A percentile compares a stretch with the other conserved stretches of the same genome.
These are phyloP conservation scores for Homalodisca vitripennis DNA, from an alignment of 1,140 invertebrate genomes.

Conservation along the genomic window DNA sequence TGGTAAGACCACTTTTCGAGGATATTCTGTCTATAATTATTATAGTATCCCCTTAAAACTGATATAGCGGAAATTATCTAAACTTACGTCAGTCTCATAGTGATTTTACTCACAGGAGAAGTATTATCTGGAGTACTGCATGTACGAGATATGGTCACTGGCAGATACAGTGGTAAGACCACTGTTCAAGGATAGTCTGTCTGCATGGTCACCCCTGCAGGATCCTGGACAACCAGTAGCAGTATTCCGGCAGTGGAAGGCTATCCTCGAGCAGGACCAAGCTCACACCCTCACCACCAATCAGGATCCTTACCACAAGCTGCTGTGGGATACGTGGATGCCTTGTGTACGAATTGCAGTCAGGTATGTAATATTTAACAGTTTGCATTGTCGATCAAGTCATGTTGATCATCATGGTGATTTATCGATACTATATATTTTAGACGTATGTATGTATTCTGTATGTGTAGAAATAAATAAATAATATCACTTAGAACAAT, in stretches of 20 bases:
- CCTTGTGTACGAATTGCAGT: slow-evolving; percentile 71
- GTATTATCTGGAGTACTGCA: slow-evolving; percentile 60
- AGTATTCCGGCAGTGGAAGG: slow-evolving; percentile 72
- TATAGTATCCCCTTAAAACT: no score
- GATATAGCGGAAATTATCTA: no score
- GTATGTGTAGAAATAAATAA: no score
- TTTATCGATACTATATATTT: no score
- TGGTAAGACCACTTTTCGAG: slow-evolving; percentile 66
- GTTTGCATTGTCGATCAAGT: no score
- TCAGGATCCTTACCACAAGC: slow-evolving; percentile 73
- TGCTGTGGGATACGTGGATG: slow-evolving; percentile 91
- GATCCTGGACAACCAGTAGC: slow-evolving; percentile 60
- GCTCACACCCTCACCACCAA: slow-evolving; percentile 50
- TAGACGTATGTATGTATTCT: no score
- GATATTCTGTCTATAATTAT: slow-evolving; percentile 60
- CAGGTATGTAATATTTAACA: slow-evolving; percentile 52
- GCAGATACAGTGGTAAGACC: slow-evolving; percentile 64
- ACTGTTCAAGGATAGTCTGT: slow-evolving; percentile 65
- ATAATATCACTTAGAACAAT: no score
- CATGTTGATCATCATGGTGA: no score
- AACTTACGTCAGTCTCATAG: no score
- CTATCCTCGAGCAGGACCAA: slow-evolving; percentile 57
- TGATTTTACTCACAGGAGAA: no score
- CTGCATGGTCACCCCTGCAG: slow-evolving; percentile 71
- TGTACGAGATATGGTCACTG: slow-evolving; percentile 63